A percentile compares a stretch with the other conserved stretches of the same genome.
phyloP scores from a whole-genome alignment of 2,888 invertebrate genomes.

The Nomada flava region DNA sequence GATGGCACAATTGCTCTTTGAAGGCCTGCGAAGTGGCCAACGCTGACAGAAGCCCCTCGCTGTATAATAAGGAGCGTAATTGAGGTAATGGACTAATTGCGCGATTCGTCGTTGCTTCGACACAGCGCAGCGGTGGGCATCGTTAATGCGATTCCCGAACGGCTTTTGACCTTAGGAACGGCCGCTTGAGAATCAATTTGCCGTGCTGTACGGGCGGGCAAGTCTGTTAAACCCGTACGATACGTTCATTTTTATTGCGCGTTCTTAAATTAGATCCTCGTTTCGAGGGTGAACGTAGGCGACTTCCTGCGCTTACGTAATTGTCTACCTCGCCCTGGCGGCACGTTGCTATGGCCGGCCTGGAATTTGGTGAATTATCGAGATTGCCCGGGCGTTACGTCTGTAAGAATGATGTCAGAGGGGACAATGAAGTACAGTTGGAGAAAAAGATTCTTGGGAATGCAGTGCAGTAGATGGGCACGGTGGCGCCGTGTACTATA shows the following conservation, averaged over 20 bases:
- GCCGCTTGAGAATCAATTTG: slow-evolving; percentile 81
- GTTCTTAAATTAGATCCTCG: slow-evolving; percentile 44
- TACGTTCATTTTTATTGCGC: slow-evolving; percentile 50
- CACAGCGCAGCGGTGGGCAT: slow-evolving; percentile 61
- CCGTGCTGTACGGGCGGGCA: slow-evolving; percentile 34
- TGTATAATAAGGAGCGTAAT: slow-evolving; percentile 76
- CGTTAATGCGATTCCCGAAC: slow-evolving; percentile 80
- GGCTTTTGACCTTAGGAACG: slow-evolving; percentile 78
- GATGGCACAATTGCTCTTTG: slow-evolving; percentile 52
- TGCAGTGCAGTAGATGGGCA: neutral
- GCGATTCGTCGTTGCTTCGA: slow-evolving; percentile 71
- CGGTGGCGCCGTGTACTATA: too few species aligned
- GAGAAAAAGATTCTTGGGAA: slow-evolving; percentile 1
- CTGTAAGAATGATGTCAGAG: neutral
- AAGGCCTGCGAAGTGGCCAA: slow-evolving; percentile 35
- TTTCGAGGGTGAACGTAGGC: slow-evolving; percentile 31
- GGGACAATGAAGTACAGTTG: neutral
- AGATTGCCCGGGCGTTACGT: neutral
- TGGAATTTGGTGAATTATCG: slow-evolving; percentile 5
- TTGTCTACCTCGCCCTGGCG: slow-evolving; percentile 1
- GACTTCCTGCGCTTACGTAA: slow-evolving; percentile 33
- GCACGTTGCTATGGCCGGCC: neutral
- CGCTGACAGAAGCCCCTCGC: slow-evolving; percentile 34
- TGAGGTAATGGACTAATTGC: slow-evolving; percentile 81
- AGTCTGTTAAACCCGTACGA: slow-evolving; percentile 15